A percentile compares a stretch with the other conserved stretches of the same genome.
phyloP scores from a whole-genome alignment of 2,113 vertebrate genomes.

The Falcunculus frontatus region DNA sequence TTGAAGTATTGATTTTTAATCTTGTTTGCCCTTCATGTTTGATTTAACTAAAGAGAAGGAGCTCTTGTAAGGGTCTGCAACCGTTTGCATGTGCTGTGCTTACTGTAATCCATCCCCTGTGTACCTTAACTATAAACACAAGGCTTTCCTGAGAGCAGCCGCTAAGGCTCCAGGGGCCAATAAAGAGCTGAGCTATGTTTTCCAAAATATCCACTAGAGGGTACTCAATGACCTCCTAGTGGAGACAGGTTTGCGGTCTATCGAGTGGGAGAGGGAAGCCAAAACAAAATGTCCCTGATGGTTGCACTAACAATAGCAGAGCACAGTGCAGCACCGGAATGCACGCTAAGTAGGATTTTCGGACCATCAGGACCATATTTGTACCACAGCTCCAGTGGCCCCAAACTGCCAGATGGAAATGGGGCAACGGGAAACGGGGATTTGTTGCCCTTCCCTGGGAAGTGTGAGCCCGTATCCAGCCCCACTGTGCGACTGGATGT shows the following conservation, averaged over 20 bases:
- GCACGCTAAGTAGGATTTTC: neutral
- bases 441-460: neutral
- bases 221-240: neutral
- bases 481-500: fast-evolving
- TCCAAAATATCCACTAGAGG: conserved; percentile 44
- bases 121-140: neutral
- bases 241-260: neutral
- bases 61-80: neutral
- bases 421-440: neutral
- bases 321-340: neutral
- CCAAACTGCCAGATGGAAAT: neutral
- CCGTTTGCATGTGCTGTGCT: neutral
- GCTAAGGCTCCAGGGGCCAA: neutral
- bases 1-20: neutral
- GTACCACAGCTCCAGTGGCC: neutral
- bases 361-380: neutral
- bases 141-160: neutral
- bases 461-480: fast-evolving
- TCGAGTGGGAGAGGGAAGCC: neutral
- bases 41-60: neutral
- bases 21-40: neutral
- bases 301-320: neutral
- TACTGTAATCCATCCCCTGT: neutral
- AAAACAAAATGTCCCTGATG: neutral
- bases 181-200: neutral